These are phyloP conservation scores for Brachycybe producta DNA, from an alignment of 2,888 invertebrate genomes.

Conservation along the genomic window DNA sequence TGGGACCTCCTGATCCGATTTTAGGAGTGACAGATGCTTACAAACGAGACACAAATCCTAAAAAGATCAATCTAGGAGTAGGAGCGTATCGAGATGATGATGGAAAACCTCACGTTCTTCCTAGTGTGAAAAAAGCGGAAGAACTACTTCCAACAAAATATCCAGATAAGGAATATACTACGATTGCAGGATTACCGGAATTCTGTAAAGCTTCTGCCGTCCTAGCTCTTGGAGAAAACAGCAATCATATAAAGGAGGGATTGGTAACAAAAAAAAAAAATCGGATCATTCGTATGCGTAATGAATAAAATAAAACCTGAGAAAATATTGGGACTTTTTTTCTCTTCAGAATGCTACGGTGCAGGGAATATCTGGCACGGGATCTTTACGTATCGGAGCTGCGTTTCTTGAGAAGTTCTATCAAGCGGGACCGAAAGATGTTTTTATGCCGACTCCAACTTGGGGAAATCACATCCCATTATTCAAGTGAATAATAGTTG, in stretches of 20 bases:
- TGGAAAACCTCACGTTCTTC: slow-evolving; percentile 89
- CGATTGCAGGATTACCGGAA: slow-evolving; percentile 71
- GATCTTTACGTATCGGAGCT: slow-evolving; percentile 83
- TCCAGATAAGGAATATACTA: slow-evolving; percentile 88
- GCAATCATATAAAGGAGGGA: slow-evolving; percentile 51
- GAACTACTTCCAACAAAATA: slow-evolving; percentile 49
- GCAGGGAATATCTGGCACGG: slow-evolving; percentile 92
- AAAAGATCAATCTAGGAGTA: slow-evolving; percentile 92
- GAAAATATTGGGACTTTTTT: slow-evolving; percentile 18
- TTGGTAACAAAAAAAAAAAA: no score
- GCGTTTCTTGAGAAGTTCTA: slow-evolving; percentile 73
- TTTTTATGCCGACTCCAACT: slow-evolving; percentile 78
- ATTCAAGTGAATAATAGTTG: slow-evolving; percentile 56
- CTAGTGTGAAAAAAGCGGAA: slow-evolving; percentile 72
- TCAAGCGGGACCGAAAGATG: slow-evolving; percentile 54
- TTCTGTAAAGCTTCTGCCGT: slow-evolving; percentile 73
- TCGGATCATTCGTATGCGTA: no score
- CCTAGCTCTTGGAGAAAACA: slow-evolving; percentile 74
- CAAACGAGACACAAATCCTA: slow-evolving; percentile 74
- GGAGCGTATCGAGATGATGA: slow-evolving; percentile 96
- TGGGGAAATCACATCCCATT: slow-evolving; percentile 98
- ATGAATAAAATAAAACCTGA: not conserved
- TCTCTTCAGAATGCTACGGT: slow-evolving; percentile 48
- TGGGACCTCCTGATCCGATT: slow-evolving; percentile 98
- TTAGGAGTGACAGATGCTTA: slow-evolving; percentile 94